A percentile compares a stretch with the other conserved stretches of the same genome.
phyloP scores from a whole-genome alignment of 2,113 vertebrate species.

The Collichthys lucidus region DNA sequence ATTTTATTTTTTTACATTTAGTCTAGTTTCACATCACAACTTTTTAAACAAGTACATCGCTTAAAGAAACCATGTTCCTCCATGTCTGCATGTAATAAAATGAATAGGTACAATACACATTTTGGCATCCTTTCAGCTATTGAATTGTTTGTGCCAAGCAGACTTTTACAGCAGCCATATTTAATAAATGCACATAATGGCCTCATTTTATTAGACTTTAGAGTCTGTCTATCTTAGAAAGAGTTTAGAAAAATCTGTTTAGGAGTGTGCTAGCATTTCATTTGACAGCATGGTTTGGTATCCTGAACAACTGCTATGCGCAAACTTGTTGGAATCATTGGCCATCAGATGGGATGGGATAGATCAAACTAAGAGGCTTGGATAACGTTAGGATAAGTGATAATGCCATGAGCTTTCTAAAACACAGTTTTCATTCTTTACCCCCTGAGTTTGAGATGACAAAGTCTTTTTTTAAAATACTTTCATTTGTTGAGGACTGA shows the following conservation, averaged over 20 bases:
- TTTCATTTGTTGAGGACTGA: too few relatives aligned
- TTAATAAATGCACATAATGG: neutral
- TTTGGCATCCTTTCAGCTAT: neutral
- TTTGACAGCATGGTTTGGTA: neutral
- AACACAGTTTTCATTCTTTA: neutral
- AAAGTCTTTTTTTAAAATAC: neutral
- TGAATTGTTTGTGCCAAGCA: neutral
- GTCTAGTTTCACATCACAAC: neutral
- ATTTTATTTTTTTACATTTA: neutral
- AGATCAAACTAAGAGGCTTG: neutral
- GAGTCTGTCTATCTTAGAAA: neutral
- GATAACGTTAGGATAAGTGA: neutral
- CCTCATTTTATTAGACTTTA: neutral
- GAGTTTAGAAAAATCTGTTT: neutral
- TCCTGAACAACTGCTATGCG: neutral
- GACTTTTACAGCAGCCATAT: neutral
- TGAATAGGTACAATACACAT: neutral
- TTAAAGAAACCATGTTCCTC: neutral
- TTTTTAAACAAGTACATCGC: neutral
- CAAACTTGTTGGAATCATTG: too few relatives aligned
- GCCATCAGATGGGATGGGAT: neutral
- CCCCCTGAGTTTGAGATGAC: neutral
- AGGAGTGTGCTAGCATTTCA: neutral
- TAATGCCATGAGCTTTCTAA: neutral
- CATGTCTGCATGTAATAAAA: neutral